Evolutionary conservation across 2,113 vertebrate genomes (phyloP), one percentile per base, ranked within the genome.

Genomic region (Lasiurus borealis): DNA sequence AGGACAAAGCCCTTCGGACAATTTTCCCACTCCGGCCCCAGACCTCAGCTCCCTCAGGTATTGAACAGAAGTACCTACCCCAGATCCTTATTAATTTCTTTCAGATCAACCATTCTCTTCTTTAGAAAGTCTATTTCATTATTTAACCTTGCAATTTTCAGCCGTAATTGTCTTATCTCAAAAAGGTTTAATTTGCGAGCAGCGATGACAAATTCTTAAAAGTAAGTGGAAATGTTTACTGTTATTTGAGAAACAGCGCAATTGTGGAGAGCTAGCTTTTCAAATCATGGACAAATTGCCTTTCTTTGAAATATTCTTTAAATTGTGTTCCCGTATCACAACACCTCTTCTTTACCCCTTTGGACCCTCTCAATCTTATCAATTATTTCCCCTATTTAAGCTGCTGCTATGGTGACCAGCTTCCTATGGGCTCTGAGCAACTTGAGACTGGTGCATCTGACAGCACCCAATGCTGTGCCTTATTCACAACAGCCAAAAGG

Each of bases 131-230:
- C 90, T 6, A 44, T 87, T 23, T 98, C 98, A 81, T 54, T 46
- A 23, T 69, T 57, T 27, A 93, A 34, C 0, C 29, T 59, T 5
- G 23, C 52, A 57, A 98, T 46, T 18, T 97, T 97, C 71, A 7
- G 44, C 31, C 95, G 97, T 75, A 99, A 98, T 48, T 97, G 89
- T n/a, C 93, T 97, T 14, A 98, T 96, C 97, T 99, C 97, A 48
- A 84, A 81, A 2, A 96, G 91, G 64, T 98, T 96, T 0, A 95
- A 93, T 31, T 95, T 97, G 7, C 87, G 94, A 10, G 98, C 99
- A 44, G 98, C 98, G 13, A 86, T 34, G 19, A 98, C 92, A 48
- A 98, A 98, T 34, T 97, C 97, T 97, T 95, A 84, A 97, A 97
- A 93, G 76, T 69, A 96, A 97, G 62, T 27, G 18, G 50, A 91